These are phyloP conservation scores for Hiodon alosoides DNA, from an alignment of 2,113 vertebrate species.

Conservation along the genomic window DNA sequence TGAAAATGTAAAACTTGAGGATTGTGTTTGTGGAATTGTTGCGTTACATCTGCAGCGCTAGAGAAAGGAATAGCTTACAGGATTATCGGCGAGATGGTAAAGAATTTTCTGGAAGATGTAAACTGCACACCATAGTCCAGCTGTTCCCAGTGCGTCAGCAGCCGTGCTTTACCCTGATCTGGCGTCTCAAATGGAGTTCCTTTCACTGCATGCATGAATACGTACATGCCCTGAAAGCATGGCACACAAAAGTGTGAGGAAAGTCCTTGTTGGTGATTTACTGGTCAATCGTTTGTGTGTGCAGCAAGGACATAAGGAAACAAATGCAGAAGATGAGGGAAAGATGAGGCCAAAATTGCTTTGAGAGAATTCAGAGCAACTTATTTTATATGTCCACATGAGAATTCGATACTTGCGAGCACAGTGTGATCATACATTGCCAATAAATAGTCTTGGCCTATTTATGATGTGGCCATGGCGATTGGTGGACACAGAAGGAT, in stretches of 20 bases:
- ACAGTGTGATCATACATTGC: too few species aligned
- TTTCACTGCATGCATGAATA: constrained; percentile 96
- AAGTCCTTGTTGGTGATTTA: neutral
- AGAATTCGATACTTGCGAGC: too few species aligned
- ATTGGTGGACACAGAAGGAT: too few species aligned
- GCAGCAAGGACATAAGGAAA: too few species aligned
- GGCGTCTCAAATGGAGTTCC: constrained; percentile 97
- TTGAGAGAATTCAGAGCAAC: too few species aligned
- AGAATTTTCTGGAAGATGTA: constrained; percentile 96
- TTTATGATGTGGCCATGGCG: too few species aligned
- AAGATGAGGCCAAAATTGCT: too few species aligned
- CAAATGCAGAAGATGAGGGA: too few species aligned
- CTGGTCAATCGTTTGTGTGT: too few species aligned
- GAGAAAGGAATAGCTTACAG: constrained; percentile 74
- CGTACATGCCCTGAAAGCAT: constrained; percentile 84
- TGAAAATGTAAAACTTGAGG: too few species aligned
- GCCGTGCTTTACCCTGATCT: constrained; percentile 92
- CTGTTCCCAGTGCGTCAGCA: constrained; percentile 97
- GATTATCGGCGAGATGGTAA: constrained; percentile 97
- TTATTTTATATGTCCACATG: too few species aligned
- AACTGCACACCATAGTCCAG: constrained; percentile 95
- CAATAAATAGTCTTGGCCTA: too few species aligned
- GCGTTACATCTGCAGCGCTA: neutral
- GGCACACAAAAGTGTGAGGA: constrained; percentile 16
- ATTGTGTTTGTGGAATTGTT: neutral